Evolutionary conservation across 2,113 vertebrate genomes (phyloP), one percentile per base, ranked within the genome.

Genomic region (Alces alces): DNA sequence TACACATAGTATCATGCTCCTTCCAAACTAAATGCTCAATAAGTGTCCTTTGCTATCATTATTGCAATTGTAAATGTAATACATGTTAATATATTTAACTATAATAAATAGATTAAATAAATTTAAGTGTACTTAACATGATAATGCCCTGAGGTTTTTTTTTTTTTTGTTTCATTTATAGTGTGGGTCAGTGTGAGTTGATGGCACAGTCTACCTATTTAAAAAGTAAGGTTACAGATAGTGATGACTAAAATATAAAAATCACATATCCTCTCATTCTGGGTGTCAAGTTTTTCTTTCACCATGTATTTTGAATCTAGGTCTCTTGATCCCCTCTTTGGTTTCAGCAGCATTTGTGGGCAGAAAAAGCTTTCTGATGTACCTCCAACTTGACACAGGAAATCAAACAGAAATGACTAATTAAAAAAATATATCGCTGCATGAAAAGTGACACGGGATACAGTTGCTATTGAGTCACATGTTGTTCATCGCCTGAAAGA

Each of bases 331-430:
- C 54, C 33, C 70, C 79, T 90, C 55, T 43, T 86, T 82, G 50
- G n/a, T 25, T 52, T 73, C 60, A 97, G 12, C 43, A 83, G 50
- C 43, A 95, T 66, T 76, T 96, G 58, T 84, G 64, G 79, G 33
- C 15, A 54, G 58, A 86, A 9, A 43, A 90, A 86, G 89, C 30
- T 76, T 84, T 96, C 43, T 82, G 54, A 94, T 86, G 28, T 64
- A 36, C 13, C 36, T 76, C 19, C 21, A 76, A 9, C 4, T 36
- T 79, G 76, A 89, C 50, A 90, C 12, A 86, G 17, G 55, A 82
- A 28, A 95, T 78, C 36, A 96, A 92, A 93, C 11, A 50, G 33
- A 92, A 96, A 84, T 89, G 88, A 95, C 45, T 84, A 70, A 93
- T 64, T 21, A 61, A 88, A 95, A 93, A 66, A 93, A 80, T 23